Conservation (phyloP, 1,140 invertebrate genomes). For the Drosophila bocki region DNA sequence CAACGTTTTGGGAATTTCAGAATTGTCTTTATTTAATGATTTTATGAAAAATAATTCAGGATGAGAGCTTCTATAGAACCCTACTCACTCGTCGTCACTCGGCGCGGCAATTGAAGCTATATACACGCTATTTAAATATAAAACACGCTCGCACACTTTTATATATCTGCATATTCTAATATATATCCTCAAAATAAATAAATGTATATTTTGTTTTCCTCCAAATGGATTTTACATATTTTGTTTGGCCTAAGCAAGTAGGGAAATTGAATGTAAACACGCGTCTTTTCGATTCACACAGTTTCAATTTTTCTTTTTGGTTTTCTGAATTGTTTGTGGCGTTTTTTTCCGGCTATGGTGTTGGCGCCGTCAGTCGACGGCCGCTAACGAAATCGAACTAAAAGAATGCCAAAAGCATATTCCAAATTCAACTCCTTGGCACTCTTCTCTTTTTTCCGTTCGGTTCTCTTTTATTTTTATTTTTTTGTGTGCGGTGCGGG, state of each 20-base stretch:
- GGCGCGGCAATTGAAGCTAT: conserved; percentile 55
- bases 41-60: conserved; percentile 34
- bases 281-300: conserved; percentile 25
- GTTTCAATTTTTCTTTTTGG: conserved; percentile 12
- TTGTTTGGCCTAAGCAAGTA: conserved; percentile 19
- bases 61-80: conserved; percentile 52
- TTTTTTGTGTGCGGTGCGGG: conserved; percentile 1
- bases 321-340: conserved; percentile 30
- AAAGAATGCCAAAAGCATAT: conserved; percentile 69
- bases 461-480: conserved; percentile 26
- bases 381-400: conserved; percentile 76
- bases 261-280: conserved; percentile 55
- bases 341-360: conserved; percentile 42
- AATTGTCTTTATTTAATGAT: conserved; percentile 25
- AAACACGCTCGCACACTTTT: conserved; percentile 16
- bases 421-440: conserved; percentile 78
- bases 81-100: conserved; percentile 46
- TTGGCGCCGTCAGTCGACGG: conserved; percentile 57
- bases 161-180: neutral
- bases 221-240: conserved; percentile 67
- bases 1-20: conserved; percentile 3
- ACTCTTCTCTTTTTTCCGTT: conserved; percentile 29
- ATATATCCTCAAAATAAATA: conserved; percentile 16
- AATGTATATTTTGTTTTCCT: conserved; percentile 21
- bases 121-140: conserved; percentile 41